phyloP scores from a whole-genome alignment of 2,797 vertebrate genomes.

The Buceros bicornis region DNA sequence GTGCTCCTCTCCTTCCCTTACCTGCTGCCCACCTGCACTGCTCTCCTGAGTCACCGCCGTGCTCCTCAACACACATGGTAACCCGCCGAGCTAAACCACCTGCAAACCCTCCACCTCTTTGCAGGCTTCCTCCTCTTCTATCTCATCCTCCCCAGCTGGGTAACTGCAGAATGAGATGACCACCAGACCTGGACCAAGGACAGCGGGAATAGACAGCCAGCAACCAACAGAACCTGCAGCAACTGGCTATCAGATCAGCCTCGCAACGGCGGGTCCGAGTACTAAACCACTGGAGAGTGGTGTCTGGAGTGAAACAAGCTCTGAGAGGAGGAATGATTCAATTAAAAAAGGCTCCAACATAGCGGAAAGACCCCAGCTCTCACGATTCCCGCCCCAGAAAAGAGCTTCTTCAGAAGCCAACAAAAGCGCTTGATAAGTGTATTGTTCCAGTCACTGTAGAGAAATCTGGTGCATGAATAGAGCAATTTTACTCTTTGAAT shows the following conservation, averaged over 20 bases:
- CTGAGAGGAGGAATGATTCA: background rate
- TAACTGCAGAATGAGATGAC: background rate
- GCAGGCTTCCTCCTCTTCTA: background rate
- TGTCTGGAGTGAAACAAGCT: background rate
- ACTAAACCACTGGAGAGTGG: background rate
- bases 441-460: background rate
- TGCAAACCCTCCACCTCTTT: background rate
- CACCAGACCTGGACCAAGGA: background rate
- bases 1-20: background rate
- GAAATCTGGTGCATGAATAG: background rate
- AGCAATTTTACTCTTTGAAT: background rate
- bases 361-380: background rate
- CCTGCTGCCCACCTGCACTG: background rate
- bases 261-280: background rate
- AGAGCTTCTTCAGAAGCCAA: conserved; percentile 8
- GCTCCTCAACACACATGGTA: background rate
- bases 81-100: background rate
- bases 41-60: background rate
- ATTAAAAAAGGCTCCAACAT: conserved; percentile 26
- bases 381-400: background rate
- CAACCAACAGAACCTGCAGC: background rate
- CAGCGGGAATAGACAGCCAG: background rate
- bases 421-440: conserved; percentile 1
- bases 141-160: background rate
- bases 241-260: background rate